These are phyloP conservation scores for Rhizoglyphus robini DNA, from an alignment of 1,140 invertebrate species.

Conservation along the genomic window DNA sequence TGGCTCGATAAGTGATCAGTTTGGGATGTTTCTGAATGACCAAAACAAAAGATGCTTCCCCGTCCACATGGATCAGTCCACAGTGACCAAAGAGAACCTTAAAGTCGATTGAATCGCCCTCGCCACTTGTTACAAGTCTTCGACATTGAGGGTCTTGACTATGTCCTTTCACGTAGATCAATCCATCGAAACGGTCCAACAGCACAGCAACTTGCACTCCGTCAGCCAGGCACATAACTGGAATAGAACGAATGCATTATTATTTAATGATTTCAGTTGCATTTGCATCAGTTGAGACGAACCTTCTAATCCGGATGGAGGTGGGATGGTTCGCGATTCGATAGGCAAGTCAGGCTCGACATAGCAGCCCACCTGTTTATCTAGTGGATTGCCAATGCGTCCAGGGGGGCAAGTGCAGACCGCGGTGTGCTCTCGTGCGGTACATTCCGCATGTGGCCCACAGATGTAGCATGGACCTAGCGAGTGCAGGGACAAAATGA, in stretches of 20 bases:
- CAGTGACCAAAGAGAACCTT: constrained; percentile 82
- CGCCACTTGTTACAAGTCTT: constrained; percentile 54
- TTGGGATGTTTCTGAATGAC: constrained; percentile 91
- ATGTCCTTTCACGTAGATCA: constrained; percentile 83
- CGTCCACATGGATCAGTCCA: constrained; percentile 76
- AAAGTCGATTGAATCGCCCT: constrained; percentile 58
- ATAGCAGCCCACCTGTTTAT: constrained; percentile 46
- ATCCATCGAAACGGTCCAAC: constrained; percentile 68
- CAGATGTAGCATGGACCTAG: constrained; percentile 60
- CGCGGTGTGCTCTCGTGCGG: constrained; percentile 57
- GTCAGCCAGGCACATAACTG: constrained; percentile 74
- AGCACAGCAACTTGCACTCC: constrained; percentile 74
- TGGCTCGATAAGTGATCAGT: constrained; percentile 80
- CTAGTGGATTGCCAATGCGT: constrained; percentile 49
- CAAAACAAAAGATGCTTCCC: constrained; percentile 75
- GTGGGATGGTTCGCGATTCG: constrained; percentile 59
- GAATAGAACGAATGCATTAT: constrained; percentile 38
- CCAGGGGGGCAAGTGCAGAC: constrained; percentile 57
- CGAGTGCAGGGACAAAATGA: no score
- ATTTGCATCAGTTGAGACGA: background rate
- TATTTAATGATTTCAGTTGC: background rate
- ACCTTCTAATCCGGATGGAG: constrained; percentile 45
- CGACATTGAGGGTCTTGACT: constrained; percentile 81
- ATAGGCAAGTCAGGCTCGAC: constrained; percentile 33
- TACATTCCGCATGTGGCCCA: constrained; percentile 60